A percentile compares a stretch with the other conserved stretches of the same genome.
Evolutionary conservation across 2,888 invertebrate genomes (phyloP).

Genomic region (Argynnis bischoffii): DNA sequence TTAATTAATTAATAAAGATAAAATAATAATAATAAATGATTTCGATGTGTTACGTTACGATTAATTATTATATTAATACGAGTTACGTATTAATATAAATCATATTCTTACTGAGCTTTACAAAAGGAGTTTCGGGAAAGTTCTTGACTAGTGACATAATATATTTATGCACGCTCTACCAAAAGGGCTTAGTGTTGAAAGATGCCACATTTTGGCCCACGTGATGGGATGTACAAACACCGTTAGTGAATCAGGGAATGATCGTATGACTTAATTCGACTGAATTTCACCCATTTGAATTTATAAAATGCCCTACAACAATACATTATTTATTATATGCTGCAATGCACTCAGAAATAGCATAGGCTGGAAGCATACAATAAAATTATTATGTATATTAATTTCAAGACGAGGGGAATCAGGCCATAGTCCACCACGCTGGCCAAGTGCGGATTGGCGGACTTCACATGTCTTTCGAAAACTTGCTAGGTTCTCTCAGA

Average conservation of each 20-base stretch:
- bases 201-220: constrained; percentile 40
- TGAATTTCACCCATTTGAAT: constrained; percentile 41
- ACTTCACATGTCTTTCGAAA: no score
- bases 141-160: background rate
- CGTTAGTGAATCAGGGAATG: constrained; percentile 36
- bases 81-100: background rate
- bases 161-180: background rate
- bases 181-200: constrained; percentile 26
- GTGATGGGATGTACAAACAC: constrained; percentile 37
- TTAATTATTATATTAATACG: no score
- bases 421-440: no score
- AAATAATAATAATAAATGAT: no score
- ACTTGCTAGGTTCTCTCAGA: no score
- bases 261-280: constrained; percentile 34
- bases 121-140: background rate
- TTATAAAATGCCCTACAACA: constrained; percentile 35
- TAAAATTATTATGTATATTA: background rate
- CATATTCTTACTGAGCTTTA: background rate
- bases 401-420: no score
- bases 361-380: constrained; percentile 21
- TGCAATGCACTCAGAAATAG: background rate
- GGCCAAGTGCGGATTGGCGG: no score
- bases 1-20: no score
- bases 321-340: constrained; percentile 35
- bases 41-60: no score